Base-by-base conservation (phyloP, 2,113 vertebrate genomes). In the Leptobrachium leishanense region DNA sequence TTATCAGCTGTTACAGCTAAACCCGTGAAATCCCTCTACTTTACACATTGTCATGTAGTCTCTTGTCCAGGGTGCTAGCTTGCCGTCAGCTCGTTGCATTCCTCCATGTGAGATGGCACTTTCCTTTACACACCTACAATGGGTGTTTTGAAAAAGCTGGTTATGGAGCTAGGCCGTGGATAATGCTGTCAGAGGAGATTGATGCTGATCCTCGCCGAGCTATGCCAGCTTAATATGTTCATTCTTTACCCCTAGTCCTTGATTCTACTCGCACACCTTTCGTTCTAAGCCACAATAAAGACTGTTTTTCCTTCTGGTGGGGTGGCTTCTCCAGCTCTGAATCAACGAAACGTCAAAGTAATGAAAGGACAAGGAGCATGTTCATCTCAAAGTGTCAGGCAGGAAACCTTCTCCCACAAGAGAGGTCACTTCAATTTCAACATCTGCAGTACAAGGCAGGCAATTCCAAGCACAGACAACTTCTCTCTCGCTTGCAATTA, bases 101-200 rank as follows among this genome's bases (percentile, higher is more conserved):
- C 7, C 41, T 9, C 15, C 68, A 11, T 41, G 31, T 5, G 31
- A 66, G 6, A 15, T 12, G n/a, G 68, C 65, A 59, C 46, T 11
- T 43, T 76, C 64, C 72, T 40, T 68, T 55, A 40, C 15, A 15
- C 11, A 2, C 15, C 11, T 11, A 76, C 74, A 76, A 76, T 55
- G 41, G 6, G 39, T 10, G 5, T 31, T 59, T 20, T 39, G 42
- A 39, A 68, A 59, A 68, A 20, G 46, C 75, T 15, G 43, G 67
- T 50, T n/a, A 59, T 59, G 40, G 59, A 59, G 65, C 50, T 75
- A 67, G 42, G 62, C 74, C 5, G 6, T 44, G 50, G 8, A 68
- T 57, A 57, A 55, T 57, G 65, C 50, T 55, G 65, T 55, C 40
- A 41, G 7, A 46, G 53, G 31, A 31, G 43, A n/a, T 40, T 2